Evolutionary conservation across 2,797 vertebrate species (phyloP).

Genomic region (Halcyon smyrnensis): DNA sequence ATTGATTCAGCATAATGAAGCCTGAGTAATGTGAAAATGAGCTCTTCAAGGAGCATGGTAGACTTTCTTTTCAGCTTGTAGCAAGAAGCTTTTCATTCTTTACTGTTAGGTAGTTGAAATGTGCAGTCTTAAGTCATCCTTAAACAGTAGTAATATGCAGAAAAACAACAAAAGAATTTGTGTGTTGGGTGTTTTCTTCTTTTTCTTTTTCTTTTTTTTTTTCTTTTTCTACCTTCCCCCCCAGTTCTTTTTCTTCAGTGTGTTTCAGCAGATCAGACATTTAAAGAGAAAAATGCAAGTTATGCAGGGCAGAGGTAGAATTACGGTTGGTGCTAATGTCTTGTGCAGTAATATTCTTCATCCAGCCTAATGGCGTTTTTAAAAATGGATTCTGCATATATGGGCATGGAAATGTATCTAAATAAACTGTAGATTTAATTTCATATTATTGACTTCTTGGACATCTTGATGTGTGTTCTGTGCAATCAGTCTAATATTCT

Average conservation of each 20-base stretch:
- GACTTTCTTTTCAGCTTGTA: conserved; percentile 82
- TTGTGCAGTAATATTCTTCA: conserved; percentile 35
- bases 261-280: background rate
- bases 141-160: conserved; percentile 5
- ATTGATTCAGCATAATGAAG: conserved; percentile 98
- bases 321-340: conserved; percentile 21
- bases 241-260: background rate
- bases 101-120: conserved; percentile 73
- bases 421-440: conserved; percentile 60
- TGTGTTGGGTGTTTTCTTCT: rapidly evolving
- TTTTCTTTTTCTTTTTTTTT: background rate
- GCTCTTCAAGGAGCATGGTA: conserved; percentile 84
- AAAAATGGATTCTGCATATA: conserved; percentile 27
- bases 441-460: conserved; percentile 20
- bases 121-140: conserved; percentile 64
- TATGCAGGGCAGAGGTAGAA: background rate
- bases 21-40: conserved; percentile 92
- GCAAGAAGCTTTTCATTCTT: conserved; percentile 80
- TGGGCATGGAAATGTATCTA: conserved; percentile 18
- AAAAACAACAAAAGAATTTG: background rate
- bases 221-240: too few species aligned
- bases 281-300: conserved; percentile 6
- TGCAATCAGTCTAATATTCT: background rate
- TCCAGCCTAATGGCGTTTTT: conserved; percentile 14
- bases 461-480: conserved; percentile 12